Evolutionary conservation across 2,113 vertebrate genomes (phyloP).

Genomic region (Atherinomorus stipes): DNA sequence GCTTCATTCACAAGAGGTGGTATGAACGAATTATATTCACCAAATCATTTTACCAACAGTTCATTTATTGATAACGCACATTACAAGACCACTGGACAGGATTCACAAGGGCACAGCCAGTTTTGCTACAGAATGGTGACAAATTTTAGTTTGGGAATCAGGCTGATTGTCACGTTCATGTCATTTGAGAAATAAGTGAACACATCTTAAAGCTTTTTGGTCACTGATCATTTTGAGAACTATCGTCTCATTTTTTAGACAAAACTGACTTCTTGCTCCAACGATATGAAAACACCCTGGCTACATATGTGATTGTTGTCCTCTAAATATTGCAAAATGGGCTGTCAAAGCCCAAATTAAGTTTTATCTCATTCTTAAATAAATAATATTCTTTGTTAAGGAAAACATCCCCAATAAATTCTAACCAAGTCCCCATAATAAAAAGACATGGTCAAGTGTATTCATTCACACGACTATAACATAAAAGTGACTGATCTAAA

Average conservation of each 20-base stretch:
- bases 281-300: background rate
- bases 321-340: too few species aligned
- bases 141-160: background rate
- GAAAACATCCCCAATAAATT: too few species aligned
- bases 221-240: background rate
- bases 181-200: background rate
- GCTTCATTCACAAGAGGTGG: slow-evolving; percentile 18
- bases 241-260: background rate
- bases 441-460: background rate
- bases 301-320: background rate
- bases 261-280: background rate
- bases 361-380: too few species aligned
- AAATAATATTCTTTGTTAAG: too few species aligned
- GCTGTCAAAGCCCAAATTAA: too few species aligned
- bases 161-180: slow-evolving; percentile 7
- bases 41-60: slow-evolving; percentile 9
- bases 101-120: slow-evolving; percentile 14
- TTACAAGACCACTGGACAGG: slow-evolving; percentile 46
- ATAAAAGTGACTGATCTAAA: background rate
- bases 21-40: slow-evolving; percentile 3
- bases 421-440: too few species aligned
- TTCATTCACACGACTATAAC: background rate
- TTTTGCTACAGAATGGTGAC: background rate
- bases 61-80: slow-evolving; percentile 39
- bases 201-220: background rate